These are phyloP conservation scores for Malurus elegans DNA, from an alignment of 2,113 vertebrate genomes.

Conservation along the genomic window DNA sequence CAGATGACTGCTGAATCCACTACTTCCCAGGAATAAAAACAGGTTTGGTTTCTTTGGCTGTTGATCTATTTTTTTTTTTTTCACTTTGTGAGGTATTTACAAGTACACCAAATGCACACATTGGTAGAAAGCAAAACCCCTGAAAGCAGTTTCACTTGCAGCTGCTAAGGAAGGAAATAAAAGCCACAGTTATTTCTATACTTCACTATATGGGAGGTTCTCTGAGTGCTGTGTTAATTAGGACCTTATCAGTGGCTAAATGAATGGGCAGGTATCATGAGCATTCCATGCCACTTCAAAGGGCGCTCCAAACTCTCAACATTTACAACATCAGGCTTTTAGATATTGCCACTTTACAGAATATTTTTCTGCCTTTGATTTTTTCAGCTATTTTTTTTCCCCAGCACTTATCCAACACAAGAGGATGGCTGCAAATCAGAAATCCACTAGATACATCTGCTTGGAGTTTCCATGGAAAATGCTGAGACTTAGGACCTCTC, in stretches of 20 bases:
- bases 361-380: constrained; percentile 44
- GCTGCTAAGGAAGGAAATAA: background rate
- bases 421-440: background rate
- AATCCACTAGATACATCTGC: background rate
- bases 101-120: background rate
- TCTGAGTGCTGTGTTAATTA: constrained; percentile 46
- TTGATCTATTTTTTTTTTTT: background rate
- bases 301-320: background rate
- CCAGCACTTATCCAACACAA: background rate
- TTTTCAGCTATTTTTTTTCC: background rate
- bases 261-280: constrained; percentile 24
- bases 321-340: constrained; percentile 14
- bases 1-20: background rate
- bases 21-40: background rate
- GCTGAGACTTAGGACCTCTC: background rate
- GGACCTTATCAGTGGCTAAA: constrained; percentile 50
- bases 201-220: background rate
- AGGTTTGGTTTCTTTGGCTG: background rate
- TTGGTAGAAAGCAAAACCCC: background rate
- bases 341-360: constrained; percentile 37
- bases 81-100: background rate
- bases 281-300: constrained; percentile 54
- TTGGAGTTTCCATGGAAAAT: background rate
- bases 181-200: background rate
- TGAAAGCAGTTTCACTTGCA: background rate